Evolutionary conservation across 2,888 invertebrate genomes (phyloP), one percentile per base, ranked within the genome.

Genomic region (Apamea epomidion): DNA sequence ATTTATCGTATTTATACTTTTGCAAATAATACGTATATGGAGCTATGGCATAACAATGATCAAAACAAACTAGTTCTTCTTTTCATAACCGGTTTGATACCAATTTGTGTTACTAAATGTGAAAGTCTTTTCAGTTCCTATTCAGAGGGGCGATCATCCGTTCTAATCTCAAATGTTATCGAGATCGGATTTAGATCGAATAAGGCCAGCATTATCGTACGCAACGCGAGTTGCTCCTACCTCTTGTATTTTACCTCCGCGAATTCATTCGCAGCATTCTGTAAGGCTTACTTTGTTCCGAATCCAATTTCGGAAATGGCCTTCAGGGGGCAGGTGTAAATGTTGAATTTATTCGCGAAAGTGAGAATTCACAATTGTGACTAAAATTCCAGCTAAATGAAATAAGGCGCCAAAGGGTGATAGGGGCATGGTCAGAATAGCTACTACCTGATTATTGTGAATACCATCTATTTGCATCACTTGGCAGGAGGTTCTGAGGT

Each of bases 281-380:
- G 45, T 65, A 82, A 82, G 78, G 88, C 84, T 86, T 91, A 88
- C 87, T 85, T 84, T 87, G 84, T 88, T 83, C 86, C 83, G 73
- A 85, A 90, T 87, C 88, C 87, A 90, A 90, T 90, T 91, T 87
- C 45, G 74, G 60, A 75, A 90, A 90, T 87, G 86, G 84, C 78
- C 81, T 84, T 71, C 80, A 70, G 76, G 81, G 76, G 81, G 78
- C 37, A 60, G 68, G 79, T 81, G 67, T 81, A 83, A 88, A 87
- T 84, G 88, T 80, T 77, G 80, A 85, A 87, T 88, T 88, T 85
- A 87, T 87, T 79, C 79, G 67, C 65, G 65, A 88, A 87, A 82
- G 81, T 82, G 76, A 82, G 82, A 87, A 83, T 85, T 86, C 81
- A 78, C 80, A 79, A 81, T 80, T 74, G 75, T 76, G 82, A 81